phyloP scores from a whole-genome alignment of 2,113 vertebrate genomes.

The Paraplagusia blochii region DNA sequence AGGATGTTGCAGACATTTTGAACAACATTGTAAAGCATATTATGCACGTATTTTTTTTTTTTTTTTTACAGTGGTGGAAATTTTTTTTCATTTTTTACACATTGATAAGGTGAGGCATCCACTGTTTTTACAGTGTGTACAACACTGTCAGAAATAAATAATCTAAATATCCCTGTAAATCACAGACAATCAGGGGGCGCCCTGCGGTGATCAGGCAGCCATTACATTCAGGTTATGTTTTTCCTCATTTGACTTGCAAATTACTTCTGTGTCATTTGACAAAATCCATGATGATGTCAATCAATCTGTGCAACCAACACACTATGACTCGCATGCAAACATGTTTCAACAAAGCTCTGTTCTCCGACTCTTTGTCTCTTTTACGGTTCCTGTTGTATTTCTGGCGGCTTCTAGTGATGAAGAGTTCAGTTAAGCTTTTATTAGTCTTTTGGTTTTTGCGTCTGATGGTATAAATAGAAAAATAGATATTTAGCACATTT shows the following conservation, averaged over 20 bases:
- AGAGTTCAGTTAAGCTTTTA: slow-evolving; percentile 19
- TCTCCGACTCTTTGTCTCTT: not conserved
- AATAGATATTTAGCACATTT: slow-evolving; percentile 28
- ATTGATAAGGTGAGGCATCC: too few relatives aligned
- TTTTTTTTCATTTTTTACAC: too few relatives aligned
- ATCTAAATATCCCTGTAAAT: slow-evolving; percentile 60
- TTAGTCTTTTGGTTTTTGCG: slow-evolving; percentile 26
- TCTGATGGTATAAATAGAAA: slow-evolving; percentile 35
- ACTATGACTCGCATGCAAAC: not conserved
- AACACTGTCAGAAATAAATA: slow-evolving; percentile 55
- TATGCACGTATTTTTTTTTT: too few relatives aligned
- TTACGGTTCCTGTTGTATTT: slow-evolving; percentile 12
- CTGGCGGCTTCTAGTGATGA: slow-evolving; percentile 19
- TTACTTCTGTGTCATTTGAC: slow-evolving; percentile 29
- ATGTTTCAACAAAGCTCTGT: not conserved
- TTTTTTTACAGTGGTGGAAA: too few relatives aligned
- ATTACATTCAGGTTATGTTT: slow-evolving; percentile 64
- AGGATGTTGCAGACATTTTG: too few relatives aligned
- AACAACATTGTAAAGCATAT: too few relatives aligned
- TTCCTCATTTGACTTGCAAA: slow-evolving; percentile 63
- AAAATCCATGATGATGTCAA: slow-evolving; percentile 24
- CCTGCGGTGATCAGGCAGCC: slow-evolving; percentile 49
- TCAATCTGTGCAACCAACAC: slow-evolving; percentile 41
- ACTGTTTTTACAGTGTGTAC: slow-evolving; percentile 1
- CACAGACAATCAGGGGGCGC: slow-evolving; percentile 61